Percentiles rank a stretch among this genome's conserved stretches.
Conservation (phyloP, 2,113 vertebrate species). For the Ochotona princeps region DNA sequence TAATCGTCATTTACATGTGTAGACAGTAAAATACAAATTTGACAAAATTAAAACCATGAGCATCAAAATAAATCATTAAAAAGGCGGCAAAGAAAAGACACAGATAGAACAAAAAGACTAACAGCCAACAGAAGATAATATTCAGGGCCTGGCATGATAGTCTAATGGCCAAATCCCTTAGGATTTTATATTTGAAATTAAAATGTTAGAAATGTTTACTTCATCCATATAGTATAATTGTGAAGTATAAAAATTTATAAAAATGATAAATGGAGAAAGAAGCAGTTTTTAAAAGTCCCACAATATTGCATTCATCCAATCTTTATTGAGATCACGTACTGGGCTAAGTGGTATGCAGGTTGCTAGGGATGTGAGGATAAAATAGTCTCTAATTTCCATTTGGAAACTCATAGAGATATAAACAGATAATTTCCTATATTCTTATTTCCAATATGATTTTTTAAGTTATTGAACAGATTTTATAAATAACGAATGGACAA, state of each 20-base stretch:
- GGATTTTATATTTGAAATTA: conserved; percentile 18
- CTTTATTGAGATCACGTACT: neutral
- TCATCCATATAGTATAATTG: neutral
- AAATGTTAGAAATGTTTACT: neutral
- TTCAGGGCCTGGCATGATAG: neutral
- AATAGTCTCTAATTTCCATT: neutral
- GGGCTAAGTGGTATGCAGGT: neutral
- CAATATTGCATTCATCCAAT: neutral
- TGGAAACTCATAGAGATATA: neutral
- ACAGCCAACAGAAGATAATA: neutral
- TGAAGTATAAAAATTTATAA: neutral
- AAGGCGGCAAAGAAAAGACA: neutral
- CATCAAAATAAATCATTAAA: conserved; percentile 26
- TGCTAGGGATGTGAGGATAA: neutral
- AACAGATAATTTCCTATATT: neutral
- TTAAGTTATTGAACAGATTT: conserved; percentile 18
- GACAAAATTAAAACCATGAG: neutral
- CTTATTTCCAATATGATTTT: conserved; percentile 13
- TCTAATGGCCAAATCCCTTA: neutral
- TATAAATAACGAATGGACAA: conserved; percentile 19
- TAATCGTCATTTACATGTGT: neutral
- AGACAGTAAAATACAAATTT: neutral
- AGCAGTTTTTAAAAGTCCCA: neutral
- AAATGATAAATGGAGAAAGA: neutral
- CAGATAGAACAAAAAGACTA: neutral